phyloP scores from a whole-genome alignment of 2,888 invertebrate genomes.

The Athalia circularis region DNA sequence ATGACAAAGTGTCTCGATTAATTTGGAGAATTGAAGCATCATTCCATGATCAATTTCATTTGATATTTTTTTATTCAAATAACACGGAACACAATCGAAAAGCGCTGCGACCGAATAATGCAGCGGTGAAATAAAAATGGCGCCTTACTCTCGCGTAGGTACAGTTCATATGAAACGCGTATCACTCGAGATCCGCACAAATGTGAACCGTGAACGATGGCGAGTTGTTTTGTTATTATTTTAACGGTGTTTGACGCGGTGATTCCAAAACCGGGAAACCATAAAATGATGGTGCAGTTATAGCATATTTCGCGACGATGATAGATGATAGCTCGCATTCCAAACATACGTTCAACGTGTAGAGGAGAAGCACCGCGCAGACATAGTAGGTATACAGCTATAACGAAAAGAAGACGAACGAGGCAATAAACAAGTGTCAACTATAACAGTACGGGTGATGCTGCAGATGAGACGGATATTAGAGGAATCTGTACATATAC shows the following conservation, averaged over 20 bases:
- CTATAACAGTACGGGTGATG: slow-evolving; percentile 11
- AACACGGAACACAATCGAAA: too few species aligned
- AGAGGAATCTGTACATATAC: neutral
- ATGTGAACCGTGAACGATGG: neutral
- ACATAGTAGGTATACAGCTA: neutral
- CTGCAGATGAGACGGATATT: neutral
- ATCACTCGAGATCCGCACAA: too few species aligned
- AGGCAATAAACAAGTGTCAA: slow-evolving; percentile 45
- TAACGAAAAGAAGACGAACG: slow-evolving; percentile 39
- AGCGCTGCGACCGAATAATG: too few species aligned
- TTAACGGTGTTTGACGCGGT: neutral
- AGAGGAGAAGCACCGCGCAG: neutral
- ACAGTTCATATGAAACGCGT: too few species aligned
- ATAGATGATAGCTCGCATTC: neutral
- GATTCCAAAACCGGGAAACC: slow-evolving; percentile 14
- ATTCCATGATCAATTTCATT: too few species aligned
- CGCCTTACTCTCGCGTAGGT: too few species aligned
- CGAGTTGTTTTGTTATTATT: slow-evolving; percentile 7
- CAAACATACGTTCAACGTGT: neutral
- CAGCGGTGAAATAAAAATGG: too few species aligned
- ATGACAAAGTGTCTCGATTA: too few species aligned
- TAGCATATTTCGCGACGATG: slow-evolving; percentile 30
- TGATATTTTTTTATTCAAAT: too few species aligned
- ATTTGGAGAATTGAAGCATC: too few species aligned
- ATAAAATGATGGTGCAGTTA: slow-evolving; percentile 1